Conservation (phyloP, 2,888 invertebrate genomes). For the Uloborus plumipes region DNA sequence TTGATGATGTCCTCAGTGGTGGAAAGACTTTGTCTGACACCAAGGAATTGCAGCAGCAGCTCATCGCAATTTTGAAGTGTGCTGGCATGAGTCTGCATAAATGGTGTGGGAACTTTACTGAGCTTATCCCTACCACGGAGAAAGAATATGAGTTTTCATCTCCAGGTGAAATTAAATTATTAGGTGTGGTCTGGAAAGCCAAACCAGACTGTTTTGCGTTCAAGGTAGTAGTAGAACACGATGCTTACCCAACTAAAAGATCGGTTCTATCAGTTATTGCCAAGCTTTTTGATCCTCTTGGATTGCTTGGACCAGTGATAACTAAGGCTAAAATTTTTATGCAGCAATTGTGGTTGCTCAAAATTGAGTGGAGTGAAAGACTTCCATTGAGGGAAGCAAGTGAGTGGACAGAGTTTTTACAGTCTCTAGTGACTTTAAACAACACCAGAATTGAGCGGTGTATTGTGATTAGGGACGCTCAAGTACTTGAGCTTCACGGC, state of each 20-base stretch:
- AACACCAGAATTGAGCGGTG: background rate
- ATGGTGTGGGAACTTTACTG: no score
- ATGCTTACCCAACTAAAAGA: background rate
- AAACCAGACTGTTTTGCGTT: background rate
- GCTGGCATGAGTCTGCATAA: no score
- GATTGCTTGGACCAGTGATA: conserved; percentile 1
- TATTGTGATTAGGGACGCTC: background rate
- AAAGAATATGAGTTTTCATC: conserved; percentile 10
- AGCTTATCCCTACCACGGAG: no score
- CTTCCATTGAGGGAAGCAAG: background rate
- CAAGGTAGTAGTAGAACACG: no score
- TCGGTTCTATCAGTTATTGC: conserved; percentile 15
- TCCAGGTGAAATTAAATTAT: conserved; percentile 6
- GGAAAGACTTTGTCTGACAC: no score
- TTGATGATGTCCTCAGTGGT: no score
- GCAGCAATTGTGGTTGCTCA: conserved; percentile 13
- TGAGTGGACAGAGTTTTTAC: conserved; percentile 11
- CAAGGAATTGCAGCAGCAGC: no score
- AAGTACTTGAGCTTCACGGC: conserved; percentile 6
- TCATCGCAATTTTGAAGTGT: no score
- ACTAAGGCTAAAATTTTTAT: conserved; percentile 25
- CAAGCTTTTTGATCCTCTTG: conserved; percentile 14
- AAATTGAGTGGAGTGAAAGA: conserved; percentile 15
- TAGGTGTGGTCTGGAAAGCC: background rate
- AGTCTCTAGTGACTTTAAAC: background rate